Percentiles rank a stretch among this genome's conserved stretches.
phyloP scores from a whole-genome alignment of 1,140 invertebrate genomes.

The Drosophila neocordata region DNA sequence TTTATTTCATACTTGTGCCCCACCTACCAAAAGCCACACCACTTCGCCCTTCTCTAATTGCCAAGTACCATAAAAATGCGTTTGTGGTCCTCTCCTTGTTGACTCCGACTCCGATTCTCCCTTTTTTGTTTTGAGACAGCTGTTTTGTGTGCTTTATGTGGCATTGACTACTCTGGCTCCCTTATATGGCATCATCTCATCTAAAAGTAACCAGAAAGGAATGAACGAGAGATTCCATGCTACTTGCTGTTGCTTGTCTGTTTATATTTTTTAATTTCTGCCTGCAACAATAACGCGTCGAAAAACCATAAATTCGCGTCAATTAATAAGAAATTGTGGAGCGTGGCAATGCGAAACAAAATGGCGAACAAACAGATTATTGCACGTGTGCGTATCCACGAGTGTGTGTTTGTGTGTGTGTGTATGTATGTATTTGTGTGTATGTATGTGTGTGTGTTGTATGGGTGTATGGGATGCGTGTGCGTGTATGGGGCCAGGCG shows the following conservation, averaged over 20 bases:
- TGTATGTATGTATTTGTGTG: slow-evolving; percentile 20
- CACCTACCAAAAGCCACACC: background rate
- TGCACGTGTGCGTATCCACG: slow-evolving; percentile 36
- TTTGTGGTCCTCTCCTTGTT: slow-evolving; percentile 43
- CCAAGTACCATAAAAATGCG: slow-evolving; percentile 76
- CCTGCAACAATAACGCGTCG: slow-evolving; percentile 74
- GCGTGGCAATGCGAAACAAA: slow-evolving; percentile 67
- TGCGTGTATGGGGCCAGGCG: background rate
- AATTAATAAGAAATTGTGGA: slow-evolving; percentile 79
- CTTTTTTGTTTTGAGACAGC: slow-evolving; percentile 1
- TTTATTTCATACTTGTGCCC: too few species aligned
- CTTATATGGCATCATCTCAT: slow-evolving; percentile 3
- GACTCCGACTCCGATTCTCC: background rate
- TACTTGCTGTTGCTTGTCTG: slow-evolving; percentile 49
- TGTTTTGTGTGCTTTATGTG: slow-evolving; percentile 59
- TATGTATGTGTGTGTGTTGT: slow-evolving; percentile 14
- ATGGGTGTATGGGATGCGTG: slow-evolving; percentile 4
- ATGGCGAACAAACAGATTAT: slow-evolving; percentile 60
- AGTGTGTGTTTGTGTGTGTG: slow-evolving; percentile 12
- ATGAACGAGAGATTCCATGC: slow-evolving; percentile 1
- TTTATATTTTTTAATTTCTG: slow-evolving; percentile 80
- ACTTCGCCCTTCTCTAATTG: slow-evolving; percentile 55
- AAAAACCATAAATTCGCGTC: slow-evolving; percentile 79
- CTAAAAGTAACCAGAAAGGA: slow-evolving; percentile 13
- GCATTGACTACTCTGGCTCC: slow-evolving; percentile 19